Evolutionary conservation across 2,888 invertebrate species (phyloP).

Genomic region (Miltochrista miniata): DNA sequence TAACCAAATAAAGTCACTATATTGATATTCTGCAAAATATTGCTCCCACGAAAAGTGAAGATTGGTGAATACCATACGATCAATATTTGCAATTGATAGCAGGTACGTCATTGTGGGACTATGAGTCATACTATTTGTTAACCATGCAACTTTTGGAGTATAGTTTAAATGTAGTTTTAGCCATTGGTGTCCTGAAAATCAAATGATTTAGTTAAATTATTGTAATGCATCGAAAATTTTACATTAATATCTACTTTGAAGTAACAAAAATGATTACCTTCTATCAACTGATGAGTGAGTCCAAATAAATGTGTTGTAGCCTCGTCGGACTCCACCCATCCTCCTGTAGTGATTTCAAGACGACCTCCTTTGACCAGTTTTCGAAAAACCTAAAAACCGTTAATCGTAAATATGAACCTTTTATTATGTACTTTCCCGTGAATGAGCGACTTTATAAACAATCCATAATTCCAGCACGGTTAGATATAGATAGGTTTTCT

Average conservation of each 20-base stretch:
- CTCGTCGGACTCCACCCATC: constrained; percentile 98
- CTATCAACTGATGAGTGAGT: constrained; percentile 94
- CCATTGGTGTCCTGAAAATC: constrained; percentile 93
- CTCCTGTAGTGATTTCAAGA: constrained; percentile 95
- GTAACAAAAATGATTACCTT: constrained; percentile 83
- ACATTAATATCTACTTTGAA: not conserved
- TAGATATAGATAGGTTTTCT: not conserved
- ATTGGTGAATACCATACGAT: constrained; percentile 93
- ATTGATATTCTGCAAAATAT: constrained; percentile 93
- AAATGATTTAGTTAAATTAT: not conserved
- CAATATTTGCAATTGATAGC: constrained; percentile 89
- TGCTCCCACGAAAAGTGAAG: constrained; percentile 98
- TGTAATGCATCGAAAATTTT: not conserved
- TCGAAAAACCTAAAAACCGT: constrained; percentile 82
- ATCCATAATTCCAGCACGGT: no score
- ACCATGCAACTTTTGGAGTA: constrained; percentile 92
- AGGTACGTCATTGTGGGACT: constrained; percentile 96
- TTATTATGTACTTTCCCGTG: not conserved
- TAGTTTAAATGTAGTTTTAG: constrained; percentile 90
- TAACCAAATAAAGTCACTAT: constrained; percentile 95
- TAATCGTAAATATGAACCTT: not conserved
- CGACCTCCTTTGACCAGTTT: constrained; percentile 90
- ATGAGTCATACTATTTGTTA: constrained; percentile 97
- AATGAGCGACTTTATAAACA: no score
- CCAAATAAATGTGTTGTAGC: constrained; percentile 94